Base-by-base conservation (phyloP, 2,113 vertebrate species). In the Laterallus jamaicensis region DNA sequence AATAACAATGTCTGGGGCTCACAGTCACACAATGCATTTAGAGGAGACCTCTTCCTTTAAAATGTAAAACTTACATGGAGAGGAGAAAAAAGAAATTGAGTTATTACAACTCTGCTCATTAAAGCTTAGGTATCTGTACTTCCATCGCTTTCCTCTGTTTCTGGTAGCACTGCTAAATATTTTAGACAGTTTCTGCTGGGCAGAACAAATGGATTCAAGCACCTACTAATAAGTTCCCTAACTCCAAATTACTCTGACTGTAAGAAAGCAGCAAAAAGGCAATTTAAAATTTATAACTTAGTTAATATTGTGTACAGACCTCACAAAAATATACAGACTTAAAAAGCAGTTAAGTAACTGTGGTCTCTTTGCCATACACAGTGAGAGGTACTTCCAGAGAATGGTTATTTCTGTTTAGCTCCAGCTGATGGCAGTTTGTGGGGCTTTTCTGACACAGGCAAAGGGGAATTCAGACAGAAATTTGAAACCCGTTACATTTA, bases 401-500 rank as follows among this genome's bases (percentile, higher is more conserved):
- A 91, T 5, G 3, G 83, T 76, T 95, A 66, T 39, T 90, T 93
- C 63, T 92, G 49, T 89, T 88, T 69, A 58, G 37, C 63, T 88
- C 92, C 95, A 96, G 89, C 93, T 97, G 96, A 95, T 92, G 88
- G 64, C 58, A 96, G 90, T 96, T 96, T 94, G 50, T 80, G 75
- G 59, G 56, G 77, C 60, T 85, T 82, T 92, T 96, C 97, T 95
- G 92, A 96, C 93, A 92, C 37, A 81, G 63, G 74, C 70, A 74
- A 93, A 91, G 76, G 95, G 90, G 94, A 98, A 96, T 95, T 95
- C 97, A 96, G 90, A 69, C 96, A 96, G 97, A 97, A 98, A 97
- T 94, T 87, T 95, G 90, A 98, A 96, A 98, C 95, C n/a, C 96
- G 91, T 97, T 97, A 97, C 96, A 97, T 95, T 97, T 96, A 97